Evolutionary conservation across 2,888 invertebrate genomes (phyloP).

Genomic region (Rapana venosa): DNA sequence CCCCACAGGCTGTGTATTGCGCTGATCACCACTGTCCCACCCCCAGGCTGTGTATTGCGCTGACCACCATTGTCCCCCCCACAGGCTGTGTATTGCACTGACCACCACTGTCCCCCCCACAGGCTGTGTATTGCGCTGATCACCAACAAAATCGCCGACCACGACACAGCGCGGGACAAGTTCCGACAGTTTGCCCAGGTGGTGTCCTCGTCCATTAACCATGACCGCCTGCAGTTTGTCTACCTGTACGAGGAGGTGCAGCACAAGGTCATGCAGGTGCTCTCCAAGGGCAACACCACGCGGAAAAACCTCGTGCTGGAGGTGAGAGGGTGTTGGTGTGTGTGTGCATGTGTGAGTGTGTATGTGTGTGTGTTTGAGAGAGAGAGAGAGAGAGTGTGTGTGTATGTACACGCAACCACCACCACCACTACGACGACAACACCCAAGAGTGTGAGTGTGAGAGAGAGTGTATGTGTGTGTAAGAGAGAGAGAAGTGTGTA

Average conservation of each 20-base stretch:
- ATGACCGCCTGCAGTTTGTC: constrained; percentile 88
- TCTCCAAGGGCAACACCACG: constrained; percentile 80
- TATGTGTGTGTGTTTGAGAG: background rate
- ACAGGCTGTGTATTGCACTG: no score
- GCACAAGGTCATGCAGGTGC: constrained; percentile 87
- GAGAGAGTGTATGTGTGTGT: background rate
- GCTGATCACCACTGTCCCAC: no score
- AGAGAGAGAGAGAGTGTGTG: background rate
- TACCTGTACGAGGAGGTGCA: constrained; percentile 92
- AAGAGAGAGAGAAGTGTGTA: no score
- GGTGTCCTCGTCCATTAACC: constrained; percentile 21
- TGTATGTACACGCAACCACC: no score
- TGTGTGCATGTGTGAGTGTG: background rate
- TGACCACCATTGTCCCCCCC: no score
- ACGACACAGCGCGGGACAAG: constrained; percentile 84
- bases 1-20: no score
- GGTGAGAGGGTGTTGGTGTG: constrained; percentile 51
- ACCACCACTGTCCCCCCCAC: constrained; percentile 85
- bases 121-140: constrained; percentile 88
- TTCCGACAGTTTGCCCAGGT: constrained; percentile 84
- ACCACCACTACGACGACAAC: no score
- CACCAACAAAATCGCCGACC: constrained; percentile 81
- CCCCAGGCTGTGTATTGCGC: no score
- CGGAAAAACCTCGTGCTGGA: constrained; percentile 58
- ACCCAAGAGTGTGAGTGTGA: background rate